phyloP scores from a whole-genome alignment of 1,140 invertebrate species.

The Cherax destructor region DNA sequence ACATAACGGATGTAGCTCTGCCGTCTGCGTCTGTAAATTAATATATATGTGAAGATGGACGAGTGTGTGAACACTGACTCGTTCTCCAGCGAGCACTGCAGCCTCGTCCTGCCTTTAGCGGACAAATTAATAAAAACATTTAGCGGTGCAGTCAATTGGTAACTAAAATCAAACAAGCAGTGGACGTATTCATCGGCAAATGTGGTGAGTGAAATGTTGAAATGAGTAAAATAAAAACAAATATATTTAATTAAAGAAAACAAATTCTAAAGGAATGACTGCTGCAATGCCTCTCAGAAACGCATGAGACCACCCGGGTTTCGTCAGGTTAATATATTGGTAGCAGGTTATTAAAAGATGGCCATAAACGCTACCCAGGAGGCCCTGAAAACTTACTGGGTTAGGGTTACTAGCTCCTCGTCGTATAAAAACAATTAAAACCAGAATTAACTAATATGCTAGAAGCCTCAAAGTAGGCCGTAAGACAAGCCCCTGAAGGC shows the following conservation, averaged over 20 bases:
- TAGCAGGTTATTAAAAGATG: neutral
- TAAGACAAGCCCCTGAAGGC: too few species aligned
- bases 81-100: neutral
- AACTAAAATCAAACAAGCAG: neutral
- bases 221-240: neutral
- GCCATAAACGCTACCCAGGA: neutral
- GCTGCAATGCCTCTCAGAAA: neutral
- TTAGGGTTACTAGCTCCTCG: neutral
- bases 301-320: neutral
- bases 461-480: too few species aligned
- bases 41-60: neutral
- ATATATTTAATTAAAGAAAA: neutral
- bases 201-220: neutral
- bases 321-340: neutral
- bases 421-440: neutral
- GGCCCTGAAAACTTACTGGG: neutral
- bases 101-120: neutral
- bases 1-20: neutral
- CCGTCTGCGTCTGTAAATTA: slow-evolving; percentile 9
- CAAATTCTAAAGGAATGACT: slow-evolving; percentile 26
- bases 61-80: neutral
- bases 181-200: neutral
- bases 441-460: neutral
- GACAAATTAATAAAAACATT: neutral
- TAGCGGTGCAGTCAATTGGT: neutral